Conservation (phyloP, 1,140 invertebrate genomes). For the Pseudobourletiella spinata region DNA sequence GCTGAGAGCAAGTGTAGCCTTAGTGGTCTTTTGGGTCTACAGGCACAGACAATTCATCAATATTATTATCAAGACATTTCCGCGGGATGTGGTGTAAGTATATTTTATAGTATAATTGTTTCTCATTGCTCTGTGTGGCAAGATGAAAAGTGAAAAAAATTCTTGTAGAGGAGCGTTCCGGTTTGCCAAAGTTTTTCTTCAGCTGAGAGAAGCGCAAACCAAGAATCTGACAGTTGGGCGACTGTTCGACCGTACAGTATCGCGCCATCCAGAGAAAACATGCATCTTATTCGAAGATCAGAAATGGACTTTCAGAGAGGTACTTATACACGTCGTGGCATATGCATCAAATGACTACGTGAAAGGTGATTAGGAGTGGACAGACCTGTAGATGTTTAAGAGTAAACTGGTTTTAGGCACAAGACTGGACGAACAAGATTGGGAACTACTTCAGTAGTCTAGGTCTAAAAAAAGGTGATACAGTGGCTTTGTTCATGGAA, state of each 20-base stretch:
- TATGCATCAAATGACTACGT: neutral
- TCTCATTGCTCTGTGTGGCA: neutral
- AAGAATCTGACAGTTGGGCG: constrained; percentile 61
- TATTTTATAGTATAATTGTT: neutral
- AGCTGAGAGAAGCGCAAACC: constrained; percentile 49
- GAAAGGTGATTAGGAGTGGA: neutral
- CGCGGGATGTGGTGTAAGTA: constrained; percentile 3
- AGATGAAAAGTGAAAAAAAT: neutral
- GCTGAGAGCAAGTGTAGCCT: too few relatives aligned
- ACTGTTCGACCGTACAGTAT: constrained; percentile 59
- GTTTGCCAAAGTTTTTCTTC: neutral
- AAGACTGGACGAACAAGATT: constrained; percentile 53
- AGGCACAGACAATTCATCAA: neutral
- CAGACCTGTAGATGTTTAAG: neutral
- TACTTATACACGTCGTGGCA: constrained; percentile 33
- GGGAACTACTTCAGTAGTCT: constrained; percentile 49
- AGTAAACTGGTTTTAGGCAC: constrained; percentile 41
- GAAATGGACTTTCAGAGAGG: constrained; percentile 69
- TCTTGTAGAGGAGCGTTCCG: constrained; percentile 1
- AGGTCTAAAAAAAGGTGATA: constrained; percentile 53
- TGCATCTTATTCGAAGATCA: constrained; percentile 68
- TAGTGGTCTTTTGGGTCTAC: too few relatives aligned
- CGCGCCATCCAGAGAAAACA: constrained; percentile 63
- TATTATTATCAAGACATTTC: constrained; percentile 2
- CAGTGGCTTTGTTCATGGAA: constrained; percentile 59